Conservation (phyloP, 2,113 vertebrate species). For the Lepidothrix coronata region DNA sequence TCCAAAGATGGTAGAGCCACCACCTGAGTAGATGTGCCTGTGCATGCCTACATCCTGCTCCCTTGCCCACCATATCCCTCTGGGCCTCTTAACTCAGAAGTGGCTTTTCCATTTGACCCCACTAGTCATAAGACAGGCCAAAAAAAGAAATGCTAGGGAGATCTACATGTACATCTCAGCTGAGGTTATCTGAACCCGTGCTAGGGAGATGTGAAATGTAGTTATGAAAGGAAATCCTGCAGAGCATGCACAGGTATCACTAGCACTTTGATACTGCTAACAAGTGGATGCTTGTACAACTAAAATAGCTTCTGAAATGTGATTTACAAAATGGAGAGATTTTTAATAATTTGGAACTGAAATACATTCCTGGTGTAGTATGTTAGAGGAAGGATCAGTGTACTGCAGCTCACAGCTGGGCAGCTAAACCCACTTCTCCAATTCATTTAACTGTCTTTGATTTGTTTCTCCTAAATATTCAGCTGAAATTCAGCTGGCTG, state of each 20-base stretch:
- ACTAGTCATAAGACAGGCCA: neutral
- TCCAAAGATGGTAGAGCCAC: neutral
- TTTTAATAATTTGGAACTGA: neutral
- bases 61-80: neutral
- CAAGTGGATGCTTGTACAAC: neutral
- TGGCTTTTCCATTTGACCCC: neutral
- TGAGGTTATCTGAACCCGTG: neutral
- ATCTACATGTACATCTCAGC: neutral
- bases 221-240: neutral
- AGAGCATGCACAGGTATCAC: accelerated
- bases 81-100: neutral
- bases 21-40: neutral
- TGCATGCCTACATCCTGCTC: accelerated
- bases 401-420: neutral
- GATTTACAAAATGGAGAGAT: neutral
- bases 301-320: neutral
- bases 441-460: neutral
- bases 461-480: neutral
- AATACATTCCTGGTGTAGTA: neutral
- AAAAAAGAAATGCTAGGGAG: neutral
- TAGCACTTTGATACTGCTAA: neutral
- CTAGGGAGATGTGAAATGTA: neutral
- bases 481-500: neutral
- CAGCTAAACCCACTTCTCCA: neutral
- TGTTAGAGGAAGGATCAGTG: neutral